phyloP scores from a whole-genome alignment of 2,113 vertebrate genomes.

The Geothlypis trichas region DNA sequence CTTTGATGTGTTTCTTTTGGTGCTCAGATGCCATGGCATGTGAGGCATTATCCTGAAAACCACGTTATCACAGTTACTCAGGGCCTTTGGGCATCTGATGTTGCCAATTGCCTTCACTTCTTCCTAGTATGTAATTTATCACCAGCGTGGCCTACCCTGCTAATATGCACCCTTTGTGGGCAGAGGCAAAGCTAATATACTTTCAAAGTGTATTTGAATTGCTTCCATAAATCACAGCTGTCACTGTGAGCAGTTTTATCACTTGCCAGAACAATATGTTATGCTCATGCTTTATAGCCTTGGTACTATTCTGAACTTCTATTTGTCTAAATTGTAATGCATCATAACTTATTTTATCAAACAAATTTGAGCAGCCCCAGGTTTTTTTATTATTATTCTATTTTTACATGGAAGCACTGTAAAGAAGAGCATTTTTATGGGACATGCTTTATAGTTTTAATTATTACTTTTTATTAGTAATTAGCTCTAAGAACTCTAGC shows the following conservation, averaged over 20 bases:
- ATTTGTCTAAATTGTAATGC: slow-evolving; percentile 66
- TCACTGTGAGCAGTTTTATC: slow-evolving; percentile 74
- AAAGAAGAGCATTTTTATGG: not conserved
- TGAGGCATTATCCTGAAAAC: slow-evolving; percentile 57
- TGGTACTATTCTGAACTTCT: slow-evolving; percentile 43
- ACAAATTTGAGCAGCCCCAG: slow-evolving; percentile 26
- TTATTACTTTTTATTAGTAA: not conserved
- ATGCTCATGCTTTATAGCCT: slow-evolving; percentile 60
- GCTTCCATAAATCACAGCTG: slow-evolving; percentile 82
- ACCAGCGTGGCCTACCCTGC: slow-evolving; percentile 42
- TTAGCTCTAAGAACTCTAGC: not conserved
- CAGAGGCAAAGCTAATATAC: slow-evolving; percentile 76
- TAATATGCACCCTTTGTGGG: slow-evolving; percentile 72
- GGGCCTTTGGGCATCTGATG: slow-evolving; percentile 67
- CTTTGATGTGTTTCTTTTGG: slow-evolving; percentile 47
- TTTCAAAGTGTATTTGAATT: slow-evolving; percentile 79
- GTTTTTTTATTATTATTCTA: not conserved
- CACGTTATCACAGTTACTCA: slow-evolving; percentile 60
- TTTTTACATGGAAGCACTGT: not conserved
- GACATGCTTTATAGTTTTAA: not conserved
- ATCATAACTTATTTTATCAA: slow-evolving; percentile 60
- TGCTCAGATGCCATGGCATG: slow-evolving; percentile 4
- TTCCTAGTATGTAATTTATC: slow-evolving; percentile 74
- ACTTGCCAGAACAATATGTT: slow-evolving; percentile 72
- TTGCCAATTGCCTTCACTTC: slow-evolving; percentile 70